phyloP scores from a whole-genome alignment of 1,140 invertebrate genomes.

The Heliconius eleuchia region DNA sequence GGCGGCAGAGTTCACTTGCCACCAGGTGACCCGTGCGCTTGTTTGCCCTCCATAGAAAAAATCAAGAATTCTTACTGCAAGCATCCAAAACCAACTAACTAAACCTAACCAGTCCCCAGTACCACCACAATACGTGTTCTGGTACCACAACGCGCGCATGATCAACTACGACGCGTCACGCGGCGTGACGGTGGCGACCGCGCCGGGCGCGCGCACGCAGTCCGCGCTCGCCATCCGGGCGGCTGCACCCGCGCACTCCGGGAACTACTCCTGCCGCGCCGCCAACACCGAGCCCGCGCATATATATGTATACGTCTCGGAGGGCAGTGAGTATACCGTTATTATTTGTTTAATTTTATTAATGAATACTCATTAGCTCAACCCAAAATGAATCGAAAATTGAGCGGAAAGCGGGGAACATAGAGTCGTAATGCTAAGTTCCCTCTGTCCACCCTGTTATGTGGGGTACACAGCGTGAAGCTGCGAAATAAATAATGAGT shows the following conservation, averaged over 20 bases:
- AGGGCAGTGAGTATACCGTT: conserved; percentile 84
- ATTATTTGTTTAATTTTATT: no score
- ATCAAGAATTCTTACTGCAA: no score
- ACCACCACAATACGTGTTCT: conserved; percentile 94
- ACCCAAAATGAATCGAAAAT: no score
- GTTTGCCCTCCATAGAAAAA: no score
- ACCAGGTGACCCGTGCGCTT: no score
- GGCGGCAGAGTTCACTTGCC: no score
- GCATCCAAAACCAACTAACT: no score
- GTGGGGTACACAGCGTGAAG: no score
- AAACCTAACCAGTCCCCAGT: conserved; percentile 87
- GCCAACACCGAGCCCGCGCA: conserved; percentile 93
- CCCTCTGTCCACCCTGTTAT: no score
- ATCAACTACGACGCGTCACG: conserved; percentile 93
- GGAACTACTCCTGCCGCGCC: conserved; percentile 94
- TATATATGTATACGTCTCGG: conserved; percentile 93
- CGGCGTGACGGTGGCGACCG: conserved; percentile 91
- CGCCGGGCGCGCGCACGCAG: conserved; percentile 90
- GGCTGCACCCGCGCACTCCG: conserved; percentile 91
- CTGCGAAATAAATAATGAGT: no score
- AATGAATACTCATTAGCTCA: neutral
- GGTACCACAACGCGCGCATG: conserved; percentile 95
- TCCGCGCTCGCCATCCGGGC: conserved; percentile 90
- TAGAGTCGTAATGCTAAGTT: no score
- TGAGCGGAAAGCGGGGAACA: no score